A percentile compares a stretch with the other conserved stretches of the same genome.
These are phyloP conservation scores for Melopsittacus undulatus DNA, from an alignment of 2,797 vertebrate species.

Conservation along the genomic window DNA sequence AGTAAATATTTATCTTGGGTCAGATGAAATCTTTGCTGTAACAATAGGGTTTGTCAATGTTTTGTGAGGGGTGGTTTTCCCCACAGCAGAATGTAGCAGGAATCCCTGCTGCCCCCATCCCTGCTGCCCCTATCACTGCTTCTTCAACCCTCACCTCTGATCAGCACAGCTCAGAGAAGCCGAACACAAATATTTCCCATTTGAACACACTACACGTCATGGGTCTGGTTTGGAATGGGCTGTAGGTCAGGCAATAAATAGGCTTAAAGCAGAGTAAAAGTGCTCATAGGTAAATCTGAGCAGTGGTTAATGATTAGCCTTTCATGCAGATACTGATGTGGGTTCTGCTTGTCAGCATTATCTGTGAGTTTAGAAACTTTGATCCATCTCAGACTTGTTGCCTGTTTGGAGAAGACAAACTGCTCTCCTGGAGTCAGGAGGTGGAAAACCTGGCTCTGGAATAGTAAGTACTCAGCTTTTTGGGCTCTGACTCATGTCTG, in stretches of 20 bases:
- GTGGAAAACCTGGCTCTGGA: neutral
- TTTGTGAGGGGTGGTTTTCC: neutral
- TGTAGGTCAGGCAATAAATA: neutral
- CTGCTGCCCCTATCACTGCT: neutral
- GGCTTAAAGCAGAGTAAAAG: neutral
- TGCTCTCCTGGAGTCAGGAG: neutral
- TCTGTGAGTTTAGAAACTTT: constrained; percentile 20
- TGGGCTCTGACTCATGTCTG: neutral
- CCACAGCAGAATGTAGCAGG: neutral
- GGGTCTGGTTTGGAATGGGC: neutral
- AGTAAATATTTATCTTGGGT: neutral
- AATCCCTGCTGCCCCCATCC: neutral
- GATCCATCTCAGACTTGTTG: neutral
- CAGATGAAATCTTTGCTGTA: neutral
- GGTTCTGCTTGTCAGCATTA: constrained; percentile 9
- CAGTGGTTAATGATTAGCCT: constrained; percentile 66
- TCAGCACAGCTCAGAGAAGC: neutral
- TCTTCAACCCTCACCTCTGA: neutral
- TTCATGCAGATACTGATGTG: neutral
- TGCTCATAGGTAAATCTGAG: neutral
- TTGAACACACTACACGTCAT: neutral
- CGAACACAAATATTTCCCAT: neutral
- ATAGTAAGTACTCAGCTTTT: constrained; percentile 9
- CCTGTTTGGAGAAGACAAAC: neutral
- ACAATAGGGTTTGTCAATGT: neutral